phyloP scores from a whole-genome alignment of 2,113 vertebrate species.

The Myotis yumanensis region DNA sequence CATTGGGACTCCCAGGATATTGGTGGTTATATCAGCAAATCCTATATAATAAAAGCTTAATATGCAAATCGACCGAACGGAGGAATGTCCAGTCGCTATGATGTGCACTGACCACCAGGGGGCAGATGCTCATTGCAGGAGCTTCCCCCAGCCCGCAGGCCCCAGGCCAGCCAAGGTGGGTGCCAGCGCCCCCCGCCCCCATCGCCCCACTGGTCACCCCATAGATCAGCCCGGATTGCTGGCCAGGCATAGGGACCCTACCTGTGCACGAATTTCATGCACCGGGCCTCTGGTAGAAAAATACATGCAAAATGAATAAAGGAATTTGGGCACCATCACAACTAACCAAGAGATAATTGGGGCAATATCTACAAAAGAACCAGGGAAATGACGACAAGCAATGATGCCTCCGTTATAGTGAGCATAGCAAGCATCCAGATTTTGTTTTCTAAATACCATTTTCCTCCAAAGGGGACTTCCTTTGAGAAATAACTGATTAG shows the following conservation, averaged over 20 bases:
- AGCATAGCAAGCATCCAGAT: background rate
- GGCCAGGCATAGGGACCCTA: no score
- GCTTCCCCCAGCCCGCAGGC: no score
- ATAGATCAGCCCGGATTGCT: no score
- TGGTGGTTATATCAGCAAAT: background rate
- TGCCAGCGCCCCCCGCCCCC: no score
- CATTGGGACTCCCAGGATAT: fast-evolving
- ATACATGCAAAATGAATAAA: background rate
- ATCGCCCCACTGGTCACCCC: no score
- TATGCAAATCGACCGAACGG: no score
- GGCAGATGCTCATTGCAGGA: no score
- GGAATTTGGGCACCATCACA: background rate
- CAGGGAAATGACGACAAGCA: background rate
- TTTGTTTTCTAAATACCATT: background rate
- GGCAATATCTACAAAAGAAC: background rate
- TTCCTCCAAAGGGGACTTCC: background rate
- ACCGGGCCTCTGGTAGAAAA: background rate
- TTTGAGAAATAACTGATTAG: background rate
- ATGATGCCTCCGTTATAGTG: background rate
- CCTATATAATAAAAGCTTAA: no score
- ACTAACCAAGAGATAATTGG: background rate
- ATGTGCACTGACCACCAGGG: no score
- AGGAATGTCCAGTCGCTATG: no score
- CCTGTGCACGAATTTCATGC: no score
- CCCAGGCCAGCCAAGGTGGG: no score